Evolutionary conservation across 2,113 vertebrate species (phyloP).

Genomic region (Lophochroa leadbeateri): DNA sequence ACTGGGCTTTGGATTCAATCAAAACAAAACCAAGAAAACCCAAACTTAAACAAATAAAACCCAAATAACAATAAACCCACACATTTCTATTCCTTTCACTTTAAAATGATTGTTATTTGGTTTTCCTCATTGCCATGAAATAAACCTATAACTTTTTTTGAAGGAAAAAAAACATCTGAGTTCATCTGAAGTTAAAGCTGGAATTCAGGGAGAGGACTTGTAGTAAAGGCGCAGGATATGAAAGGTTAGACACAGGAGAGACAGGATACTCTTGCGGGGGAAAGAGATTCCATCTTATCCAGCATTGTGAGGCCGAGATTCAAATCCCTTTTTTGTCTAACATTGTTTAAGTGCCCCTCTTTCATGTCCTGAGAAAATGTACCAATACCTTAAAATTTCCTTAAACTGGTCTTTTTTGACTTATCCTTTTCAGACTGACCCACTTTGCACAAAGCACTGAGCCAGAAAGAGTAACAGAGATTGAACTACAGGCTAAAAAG

Average conservation of each 20-base stretch:
- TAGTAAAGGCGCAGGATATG: background rate
- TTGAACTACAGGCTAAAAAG: background rate
- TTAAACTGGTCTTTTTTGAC: background rate
- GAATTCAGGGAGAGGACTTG: background rate
- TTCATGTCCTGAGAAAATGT: background rate
- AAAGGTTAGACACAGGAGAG: background rate
- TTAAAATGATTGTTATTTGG: background rate
- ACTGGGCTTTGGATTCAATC: background rate
- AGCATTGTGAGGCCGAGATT: background rate
- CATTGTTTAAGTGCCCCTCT: background rate
- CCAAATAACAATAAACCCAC: background rate
- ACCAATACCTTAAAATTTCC: background rate
- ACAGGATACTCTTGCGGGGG: accelerated
- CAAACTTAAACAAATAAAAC: background rate
- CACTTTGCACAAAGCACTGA: background rate
- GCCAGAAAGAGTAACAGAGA: background rate
- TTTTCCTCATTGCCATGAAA: background rate
- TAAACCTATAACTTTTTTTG: background rate
- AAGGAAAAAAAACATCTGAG: background rate
- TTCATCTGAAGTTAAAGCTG: background rate
- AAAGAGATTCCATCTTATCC: background rate
- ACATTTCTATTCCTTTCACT: background rate
- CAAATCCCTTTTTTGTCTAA: background rate
- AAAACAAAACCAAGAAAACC: background rate
- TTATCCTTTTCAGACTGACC: background rate